A percentile compares a stretch with the other conserved stretches of the same genome.
Conservation (phyloP, 2,888 invertebrate species). For the Caenorhabditis becei region DNA sequence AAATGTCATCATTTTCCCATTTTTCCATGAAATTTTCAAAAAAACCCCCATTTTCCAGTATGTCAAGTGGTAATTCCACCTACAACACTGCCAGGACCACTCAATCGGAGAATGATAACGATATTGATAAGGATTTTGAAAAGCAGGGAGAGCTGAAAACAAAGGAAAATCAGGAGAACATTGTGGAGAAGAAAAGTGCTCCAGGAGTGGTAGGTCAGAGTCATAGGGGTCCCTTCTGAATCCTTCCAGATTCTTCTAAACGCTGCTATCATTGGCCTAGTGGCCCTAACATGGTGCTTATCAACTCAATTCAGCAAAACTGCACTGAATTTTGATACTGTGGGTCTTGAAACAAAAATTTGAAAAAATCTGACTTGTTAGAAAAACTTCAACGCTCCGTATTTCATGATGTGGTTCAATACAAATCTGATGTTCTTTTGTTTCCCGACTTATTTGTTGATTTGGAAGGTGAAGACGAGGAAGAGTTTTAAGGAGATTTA, state of each 20-base stretch:
- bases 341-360: slow-evolving; percentile 17
- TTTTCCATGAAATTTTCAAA: no score
- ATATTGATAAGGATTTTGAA: no score
- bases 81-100: slow-evolving; percentile 14
- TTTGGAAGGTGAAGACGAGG: slow-evolving; percentile 51
- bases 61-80: slow-evolving; percentile 31
- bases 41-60: slow-evolving; percentile 4
- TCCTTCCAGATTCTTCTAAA: slow-evolving; percentile 14
- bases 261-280: slow-evolving; percentile 70
- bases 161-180: slow-evolving; percentile 20
- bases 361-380: slow-evolving; percentile 18
- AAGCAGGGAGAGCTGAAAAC: no score
- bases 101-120: no score
- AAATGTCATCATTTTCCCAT: no score
- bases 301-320: slow-evolving; percentile 79
- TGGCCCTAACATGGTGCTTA: slow-evolving; percentile 77
- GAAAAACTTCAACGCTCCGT: slow-evolving; percentile 79
- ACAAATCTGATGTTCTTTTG: slow-evolving; percentile 79
- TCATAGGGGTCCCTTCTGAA: no score
- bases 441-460: slow-evolving; percentile 75
- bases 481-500: slow-evolving; percentile 37
- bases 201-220: slow-evolving; percentile 29
- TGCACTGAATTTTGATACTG: slow-evolving; percentile 72
- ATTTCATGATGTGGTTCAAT: slow-evolving; percentile 80
- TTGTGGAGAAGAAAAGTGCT: slow-evolving; percentile 36